Conservation (phyloP, 2,113 vertebrate species). For the Emydura subglobosa region DNA sequence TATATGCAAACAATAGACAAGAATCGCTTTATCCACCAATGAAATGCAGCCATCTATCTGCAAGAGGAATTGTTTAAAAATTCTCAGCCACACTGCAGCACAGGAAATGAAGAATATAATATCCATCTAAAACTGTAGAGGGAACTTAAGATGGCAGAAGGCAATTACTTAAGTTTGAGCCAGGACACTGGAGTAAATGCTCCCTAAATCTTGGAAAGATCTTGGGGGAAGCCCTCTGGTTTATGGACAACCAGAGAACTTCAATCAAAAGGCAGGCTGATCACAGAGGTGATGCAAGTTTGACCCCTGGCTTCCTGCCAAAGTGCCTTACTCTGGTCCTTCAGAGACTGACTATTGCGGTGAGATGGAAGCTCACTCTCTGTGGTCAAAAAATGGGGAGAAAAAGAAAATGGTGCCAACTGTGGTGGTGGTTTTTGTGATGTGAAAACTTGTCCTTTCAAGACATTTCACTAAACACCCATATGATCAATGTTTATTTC, state of each 20-base stretch:
- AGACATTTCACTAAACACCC: neutral
- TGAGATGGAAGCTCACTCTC: too few relatives aligned
- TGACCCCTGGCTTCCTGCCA: neutral
- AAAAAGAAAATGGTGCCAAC: neutral
- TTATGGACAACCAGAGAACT: too few relatives aligned
- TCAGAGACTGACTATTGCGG: neutral
- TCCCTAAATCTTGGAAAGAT: neutral
- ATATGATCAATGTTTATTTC: neutral
- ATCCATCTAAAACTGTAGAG: neutral
- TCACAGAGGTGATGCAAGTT: neutral
- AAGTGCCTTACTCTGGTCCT: neutral
- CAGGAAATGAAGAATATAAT: neutral
- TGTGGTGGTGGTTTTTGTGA: neutral
- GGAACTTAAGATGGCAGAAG: neutral
- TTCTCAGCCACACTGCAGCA: neutral
- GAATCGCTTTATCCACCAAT: neutral
- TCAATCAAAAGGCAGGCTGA: neutral
- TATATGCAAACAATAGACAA: neutral
- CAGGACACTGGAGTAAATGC: neutral
- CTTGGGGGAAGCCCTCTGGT: neutral
- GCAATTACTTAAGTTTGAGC: neutral
- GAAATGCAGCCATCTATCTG: neutral
- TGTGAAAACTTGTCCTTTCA: neutral
- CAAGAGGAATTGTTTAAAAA: neutral
- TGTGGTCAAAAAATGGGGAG: neutral